Evolutionary conservation across 2,113 vertebrate species (phyloP).

Genomic region (Carassius gibelio): DNA sequence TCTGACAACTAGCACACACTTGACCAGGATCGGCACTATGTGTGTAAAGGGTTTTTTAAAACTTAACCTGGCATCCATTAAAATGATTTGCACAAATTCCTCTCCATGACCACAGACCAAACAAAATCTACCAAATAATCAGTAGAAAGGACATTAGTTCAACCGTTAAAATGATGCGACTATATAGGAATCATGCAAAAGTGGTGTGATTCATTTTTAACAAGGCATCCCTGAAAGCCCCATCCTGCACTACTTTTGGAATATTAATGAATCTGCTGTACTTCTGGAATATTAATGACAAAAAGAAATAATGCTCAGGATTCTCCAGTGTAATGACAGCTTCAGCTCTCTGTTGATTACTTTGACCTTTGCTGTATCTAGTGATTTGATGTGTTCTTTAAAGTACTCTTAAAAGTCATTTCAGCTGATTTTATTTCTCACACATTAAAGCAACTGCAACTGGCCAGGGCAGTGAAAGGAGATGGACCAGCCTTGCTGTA

Average conservation of each 20-base stretch:
- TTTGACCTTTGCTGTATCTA: constrained; percentile 45
- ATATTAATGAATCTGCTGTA: constrained; percentile 40
- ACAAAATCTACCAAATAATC: constrained; percentile 6
- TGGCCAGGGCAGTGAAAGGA: constrained; percentile 56
- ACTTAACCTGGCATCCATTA: background rate
- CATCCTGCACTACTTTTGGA: constrained; percentile 16
- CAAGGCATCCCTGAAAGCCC: constrained; percentile 25
- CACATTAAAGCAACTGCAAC: constrained; percentile 50
- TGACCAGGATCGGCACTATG: constrained; percentile 5
- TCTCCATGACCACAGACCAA: background rate
- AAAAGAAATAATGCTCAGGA: constrained; percentile 19
- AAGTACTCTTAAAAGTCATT: constrained; percentile 41
- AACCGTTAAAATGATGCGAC: constrained; percentile 6
- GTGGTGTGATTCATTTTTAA: constrained; percentile 10
- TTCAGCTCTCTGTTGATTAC: constrained; percentile 38
- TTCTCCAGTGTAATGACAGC: constrained; percentile 33
- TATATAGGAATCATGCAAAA: constrained; percentile 25
- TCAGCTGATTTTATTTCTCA: background rate
- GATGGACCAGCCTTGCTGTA: constrained; percentile 45
- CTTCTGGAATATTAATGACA: constrained; percentile 33
- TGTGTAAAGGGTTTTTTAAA: constrained; percentile 10
- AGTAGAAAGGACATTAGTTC: constrained; percentile 11
- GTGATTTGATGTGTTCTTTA: constrained; percentile 38
- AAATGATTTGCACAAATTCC: constrained; percentile 18
- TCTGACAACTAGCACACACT: constrained; percentile 24